Conservation (phyloP, 1,140 invertebrate genomes). For the Ridgeia piscesae region DNA sequence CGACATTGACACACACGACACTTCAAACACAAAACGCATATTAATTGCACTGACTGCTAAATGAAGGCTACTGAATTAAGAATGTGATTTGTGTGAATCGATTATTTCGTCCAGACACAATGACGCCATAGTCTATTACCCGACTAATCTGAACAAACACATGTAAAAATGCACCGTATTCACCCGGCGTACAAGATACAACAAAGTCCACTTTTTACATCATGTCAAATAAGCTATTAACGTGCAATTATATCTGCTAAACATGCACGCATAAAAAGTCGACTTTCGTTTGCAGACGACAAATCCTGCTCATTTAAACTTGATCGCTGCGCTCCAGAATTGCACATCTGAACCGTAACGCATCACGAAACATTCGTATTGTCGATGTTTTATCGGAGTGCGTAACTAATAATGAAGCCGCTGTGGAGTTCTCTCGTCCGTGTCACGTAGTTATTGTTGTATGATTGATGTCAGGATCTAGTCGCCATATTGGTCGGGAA, state of each 20-base stretch:
- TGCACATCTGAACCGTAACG: not conserved
- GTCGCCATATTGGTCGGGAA: not conserved
- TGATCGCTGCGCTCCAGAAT: not conserved
- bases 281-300: not conserved
- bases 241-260: slow-evolving; percentile 1
- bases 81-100: not conserved
- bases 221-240: slow-evolving; percentile 6
- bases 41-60: not conserved
- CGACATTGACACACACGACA: not conserved
- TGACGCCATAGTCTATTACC: not conserved
- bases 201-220: not conserved
- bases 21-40: not conserved
- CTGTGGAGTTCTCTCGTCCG: not conserved
- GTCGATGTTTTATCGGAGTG: not conserved
- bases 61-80: not conserved
- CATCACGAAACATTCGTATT: not conserved
- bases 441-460: not conserved
- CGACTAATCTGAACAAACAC: not conserved
- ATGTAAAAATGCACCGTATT: not conserved
- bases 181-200: not conserved
- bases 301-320: not conserved
- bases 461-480: not conserved
- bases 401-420: not conserved
- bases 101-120: not conserved
- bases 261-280: not conserved